phyloP scores from a whole-genome alignment of 92 coral and sea anemone genomes.

The Scolanthus callimorphus region DNA sequence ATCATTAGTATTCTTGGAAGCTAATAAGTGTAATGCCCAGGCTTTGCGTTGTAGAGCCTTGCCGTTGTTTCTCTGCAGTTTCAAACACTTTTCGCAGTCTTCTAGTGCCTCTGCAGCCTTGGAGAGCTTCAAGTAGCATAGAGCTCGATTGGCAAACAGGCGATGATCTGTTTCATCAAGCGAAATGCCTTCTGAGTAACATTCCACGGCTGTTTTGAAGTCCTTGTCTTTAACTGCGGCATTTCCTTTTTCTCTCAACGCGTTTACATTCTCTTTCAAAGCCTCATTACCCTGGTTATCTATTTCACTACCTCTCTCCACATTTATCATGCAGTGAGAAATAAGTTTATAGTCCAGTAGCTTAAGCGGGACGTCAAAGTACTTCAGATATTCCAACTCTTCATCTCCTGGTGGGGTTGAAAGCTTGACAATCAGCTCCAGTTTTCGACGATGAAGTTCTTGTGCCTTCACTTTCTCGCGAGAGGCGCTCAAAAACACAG shows the following conservation, averaged over 20 bases:
- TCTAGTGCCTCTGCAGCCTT: conserved; percentile 52
- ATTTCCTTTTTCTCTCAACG: conserved; percentile 56
- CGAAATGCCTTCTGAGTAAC: conserved; percentile 43
- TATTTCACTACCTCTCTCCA: neutral
- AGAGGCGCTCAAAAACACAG: conserved; percentile 53
- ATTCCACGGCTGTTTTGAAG: conserved; percentile 31
- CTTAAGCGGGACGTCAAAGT: conserved; percentile 52
- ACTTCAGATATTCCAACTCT: conserved; percentile 8
- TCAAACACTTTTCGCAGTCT: conserved; percentile 63
- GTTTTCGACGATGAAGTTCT: conserved; percentile 44
- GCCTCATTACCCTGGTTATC: neutral
- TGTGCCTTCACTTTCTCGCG: conserved; percentile 56
- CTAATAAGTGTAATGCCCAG: conserved; percentile 62
- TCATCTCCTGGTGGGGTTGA: conserved; percentile 6
- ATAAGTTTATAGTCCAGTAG: conserved; percentile 39
- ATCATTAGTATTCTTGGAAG: neutral
- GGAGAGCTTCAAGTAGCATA: conserved; percentile 50
- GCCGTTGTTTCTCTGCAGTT: conserved; percentile 17
- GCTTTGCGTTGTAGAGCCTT: conserved; percentile 76
- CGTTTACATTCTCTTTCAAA: conserved; percentile 23
- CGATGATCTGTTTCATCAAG: conserved; percentile 19
- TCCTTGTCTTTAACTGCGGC: conserved; percentile 33
- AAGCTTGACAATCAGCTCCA: conserved; percentile 31
- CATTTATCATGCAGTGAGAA: conserved; percentile 68
- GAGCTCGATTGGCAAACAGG: conserved; percentile 58